Evolutionary conservation across 2,797 vertebrate genomes (phyloP).

Genomic region (Adrianichthys oophorus): DNA sequence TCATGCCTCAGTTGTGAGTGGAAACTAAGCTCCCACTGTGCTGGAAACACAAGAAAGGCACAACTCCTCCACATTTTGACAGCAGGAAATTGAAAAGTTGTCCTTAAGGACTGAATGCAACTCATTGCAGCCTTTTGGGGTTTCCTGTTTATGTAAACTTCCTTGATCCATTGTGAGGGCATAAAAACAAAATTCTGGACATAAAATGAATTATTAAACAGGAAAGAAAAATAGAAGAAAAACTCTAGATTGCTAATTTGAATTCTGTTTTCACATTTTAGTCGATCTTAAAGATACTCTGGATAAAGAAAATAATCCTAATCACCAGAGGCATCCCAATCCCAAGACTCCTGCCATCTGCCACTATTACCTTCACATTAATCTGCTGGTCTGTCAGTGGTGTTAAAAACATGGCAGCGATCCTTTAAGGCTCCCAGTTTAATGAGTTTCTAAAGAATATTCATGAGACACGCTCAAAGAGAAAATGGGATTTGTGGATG

Average conservation of each 20-base stretch:
- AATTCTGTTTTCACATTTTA: too few species aligned
- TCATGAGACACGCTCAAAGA: neutral
- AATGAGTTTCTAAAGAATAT: too few species aligned
- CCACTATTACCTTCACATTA: neutral
- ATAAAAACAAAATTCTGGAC: neutral
- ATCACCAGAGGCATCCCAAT: neutral
- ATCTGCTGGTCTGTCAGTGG: neutral
- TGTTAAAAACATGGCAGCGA: too few species aligned
- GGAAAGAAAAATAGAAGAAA: too few species aligned
- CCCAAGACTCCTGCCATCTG: neutral
- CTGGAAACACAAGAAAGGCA: neutral
- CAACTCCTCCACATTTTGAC: neutral
- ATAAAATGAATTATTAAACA: neutral
- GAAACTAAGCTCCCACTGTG: constrained; percentile 4
- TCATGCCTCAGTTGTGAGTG: constrained; percentile 10
- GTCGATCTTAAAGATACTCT: too few species aligned
- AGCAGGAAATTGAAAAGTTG: constrained; percentile 20
- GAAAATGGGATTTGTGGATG: neutral
- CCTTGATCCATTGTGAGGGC: neutral
- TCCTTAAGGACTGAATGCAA: constrained; percentile 1
- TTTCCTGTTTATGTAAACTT: neutral
- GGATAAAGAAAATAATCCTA: too few species aligned
- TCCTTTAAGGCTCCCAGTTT: too few species aligned
- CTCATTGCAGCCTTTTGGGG: neutral
- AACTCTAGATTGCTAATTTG: too few species aligned